A percentile compares a stretch with the other conserved stretches of the same genome.
Conservation (phyloP, 2,113 vertebrate species). For the Lophochroa leadbeateri region DNA sequence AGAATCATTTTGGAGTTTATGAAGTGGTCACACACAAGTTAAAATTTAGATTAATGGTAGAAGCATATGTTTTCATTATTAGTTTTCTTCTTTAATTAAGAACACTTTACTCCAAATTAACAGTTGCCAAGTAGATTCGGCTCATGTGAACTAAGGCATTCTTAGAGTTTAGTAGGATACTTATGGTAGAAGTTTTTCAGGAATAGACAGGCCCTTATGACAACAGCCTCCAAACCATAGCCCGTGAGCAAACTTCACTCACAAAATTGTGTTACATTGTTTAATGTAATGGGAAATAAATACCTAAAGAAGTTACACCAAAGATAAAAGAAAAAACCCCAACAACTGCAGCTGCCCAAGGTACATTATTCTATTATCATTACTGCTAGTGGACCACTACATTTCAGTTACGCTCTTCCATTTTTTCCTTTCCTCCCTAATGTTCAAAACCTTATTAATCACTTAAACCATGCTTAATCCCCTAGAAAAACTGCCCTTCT, state of each 20-base stretch:
- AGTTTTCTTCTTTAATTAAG: not conserved
- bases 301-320: fast-evolving
- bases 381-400: not conserved
- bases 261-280: not conserved
- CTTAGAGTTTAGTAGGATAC: not conserved
- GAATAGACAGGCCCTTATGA: not conserved
- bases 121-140: not conserved
- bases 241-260: not conserved
- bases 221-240: not conserved
- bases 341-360: not conserved
- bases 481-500: not conserved
- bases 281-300: not conserved
- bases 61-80: not conserved
- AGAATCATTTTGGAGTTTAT: not conserved
- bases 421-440: not conserved
- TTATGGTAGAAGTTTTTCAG: not conserved
- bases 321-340: not conserved
- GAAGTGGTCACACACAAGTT: not conserved
- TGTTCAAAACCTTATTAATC: not conserved
- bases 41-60: not conserved
- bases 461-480: not conserved
- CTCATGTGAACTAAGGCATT: not conserved
- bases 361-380: not conserved
- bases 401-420: not conserved
- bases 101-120: not conserved